Evolutionary conservation across 2,888 invertebrate species (phyloP), one percentile per base, ranked within the genome.

Genomic region (Sceliomorpha sp.): DNA sequence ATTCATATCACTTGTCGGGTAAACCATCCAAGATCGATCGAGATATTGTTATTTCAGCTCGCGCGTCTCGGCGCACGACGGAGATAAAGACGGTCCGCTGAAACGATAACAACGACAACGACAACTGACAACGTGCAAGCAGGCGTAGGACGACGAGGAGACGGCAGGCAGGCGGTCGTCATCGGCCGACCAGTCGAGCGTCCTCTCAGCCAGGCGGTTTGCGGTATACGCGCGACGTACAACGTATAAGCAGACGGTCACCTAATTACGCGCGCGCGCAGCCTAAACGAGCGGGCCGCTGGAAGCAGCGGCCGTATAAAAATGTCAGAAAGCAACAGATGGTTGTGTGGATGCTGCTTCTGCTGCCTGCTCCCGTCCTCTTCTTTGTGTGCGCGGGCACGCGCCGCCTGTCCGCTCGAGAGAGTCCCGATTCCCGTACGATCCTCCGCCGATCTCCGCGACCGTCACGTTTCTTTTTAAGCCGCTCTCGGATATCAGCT

Each of bases 311-410:
- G 58, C n/a, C 56, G 63, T 48, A 71, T 71, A 67, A 71, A 71
- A 67, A 71, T 71, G 62, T 63, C 71, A 63, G 66, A 70, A 62
- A 70, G 67, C 71, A 71, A 71, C 71, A 71, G 71, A 71, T 71
- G 71, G 71, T 63, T 71, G 58, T 71, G 58, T 48, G 67, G 71
- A 68, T 71, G 71, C 67, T 71, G 71, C 27, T 32, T 56, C 63
- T n/a, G n/a, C n/a, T n/a, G n/a, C n/a, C n/a, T n/a, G n/a, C n/a
- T n/a, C n/a, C n/a, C n/a, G n/a, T n/a, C n/a, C n/a, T n/a, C n/a
- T n/a, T 67, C 71, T 71, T 63, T 68, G 63, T 71, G 67, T 71
- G 71, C 63, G 37, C 56, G 50, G 71, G 67, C 71, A 71, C 71
- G 71, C 67, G 67, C 71, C 71, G 63, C 67, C 47, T 68, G 68